Conservation (phyloP, 2,113 vertebrate genomes). For the Nematolebias whitei region DNA sequence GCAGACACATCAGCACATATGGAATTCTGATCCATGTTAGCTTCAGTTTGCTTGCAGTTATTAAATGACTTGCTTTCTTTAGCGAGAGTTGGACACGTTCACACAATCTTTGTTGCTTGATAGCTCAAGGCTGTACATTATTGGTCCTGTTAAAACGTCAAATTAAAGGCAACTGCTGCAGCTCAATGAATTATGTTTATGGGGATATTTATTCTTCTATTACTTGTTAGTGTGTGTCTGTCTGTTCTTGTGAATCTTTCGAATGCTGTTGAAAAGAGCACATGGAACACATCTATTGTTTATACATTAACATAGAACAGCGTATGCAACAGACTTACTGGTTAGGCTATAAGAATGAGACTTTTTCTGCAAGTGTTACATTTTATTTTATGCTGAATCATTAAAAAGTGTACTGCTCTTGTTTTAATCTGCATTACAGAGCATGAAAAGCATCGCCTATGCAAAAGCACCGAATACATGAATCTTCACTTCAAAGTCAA, state of each 20-base stretch:
- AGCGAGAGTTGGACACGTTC: constrained; percentile 13
- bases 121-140: constrained; percentile 31
- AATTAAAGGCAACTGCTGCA: constrained; percentile 22
- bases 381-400: background rate
- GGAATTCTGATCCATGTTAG: constrained; percentile 39
- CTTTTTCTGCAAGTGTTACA: background rate
- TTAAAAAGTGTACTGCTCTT: constrained; percentile 42
- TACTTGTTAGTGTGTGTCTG: background rate
- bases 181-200: constrained; percentile 19
- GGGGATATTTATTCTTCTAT: constrained; percentile 19
- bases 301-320: background rate
- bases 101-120: constrained; percentile 13
- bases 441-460: constrained; percentile 95
- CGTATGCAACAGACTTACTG: too few relatives aligned
- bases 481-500: constrained; percentile 99
- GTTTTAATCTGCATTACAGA: constrained; percentile 84
- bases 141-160: constrained; percentile 26
- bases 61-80: constrained; percentile 37
- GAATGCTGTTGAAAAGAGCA: background rate
- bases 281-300: background rate
- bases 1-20: constrained; percentile 37
- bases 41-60: constrained; percentile 44
- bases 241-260: background rate
- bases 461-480: constrained; percentile 99
- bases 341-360: too few relatives aligned